Percentiles rank a stretch among this genome's conserved stretches.
phyloP scores from a whole-genome alignment of 2,113 vertebrate genomes.

The Phaethon lepturus region DNA sequence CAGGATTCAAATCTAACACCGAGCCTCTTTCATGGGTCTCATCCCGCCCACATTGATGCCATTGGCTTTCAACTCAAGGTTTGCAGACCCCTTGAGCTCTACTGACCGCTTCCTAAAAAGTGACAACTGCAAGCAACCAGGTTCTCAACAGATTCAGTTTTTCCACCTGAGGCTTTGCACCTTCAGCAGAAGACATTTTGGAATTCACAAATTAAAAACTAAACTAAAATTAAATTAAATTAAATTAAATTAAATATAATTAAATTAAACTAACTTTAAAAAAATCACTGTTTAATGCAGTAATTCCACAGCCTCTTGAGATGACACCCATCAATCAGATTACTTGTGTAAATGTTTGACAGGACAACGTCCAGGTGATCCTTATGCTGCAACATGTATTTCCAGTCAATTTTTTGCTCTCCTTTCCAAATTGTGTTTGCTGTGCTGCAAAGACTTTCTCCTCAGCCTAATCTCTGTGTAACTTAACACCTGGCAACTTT shows the following conservation, averaged over 20 bases:
- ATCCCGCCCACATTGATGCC: not conserved
- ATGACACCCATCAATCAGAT: not conserved
- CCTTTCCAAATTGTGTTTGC: conserved; percentile 2
- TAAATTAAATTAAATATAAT: no score
- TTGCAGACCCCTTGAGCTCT: not conserved
- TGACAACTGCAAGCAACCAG: not conserved
- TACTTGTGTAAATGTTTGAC: conserved; percentile 34
- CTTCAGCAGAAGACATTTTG: not conserved
- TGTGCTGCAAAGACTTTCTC: not conserved
- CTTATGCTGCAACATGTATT: not conserved
- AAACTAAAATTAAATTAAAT: not conserved
- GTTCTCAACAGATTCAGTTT: not conserved
- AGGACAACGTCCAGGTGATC: conserved; percentile 24
- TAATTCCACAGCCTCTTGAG: not conserved
- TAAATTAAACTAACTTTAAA: no score
- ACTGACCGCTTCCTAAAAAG: not conserved
- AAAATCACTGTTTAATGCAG: not conserved
- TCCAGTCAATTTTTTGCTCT: not conserved
- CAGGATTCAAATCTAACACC: not conserved
- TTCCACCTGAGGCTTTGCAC: not conserved
- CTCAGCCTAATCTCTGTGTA: not conserved
- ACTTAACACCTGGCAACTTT: not conserved
- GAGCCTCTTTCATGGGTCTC: not conserved
- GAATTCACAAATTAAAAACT: not conserved
- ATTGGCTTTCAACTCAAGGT: not conserved